Conservation (phyloP, 1,140 invertebrate genomes). For the Drosophila truncata region DNA sequence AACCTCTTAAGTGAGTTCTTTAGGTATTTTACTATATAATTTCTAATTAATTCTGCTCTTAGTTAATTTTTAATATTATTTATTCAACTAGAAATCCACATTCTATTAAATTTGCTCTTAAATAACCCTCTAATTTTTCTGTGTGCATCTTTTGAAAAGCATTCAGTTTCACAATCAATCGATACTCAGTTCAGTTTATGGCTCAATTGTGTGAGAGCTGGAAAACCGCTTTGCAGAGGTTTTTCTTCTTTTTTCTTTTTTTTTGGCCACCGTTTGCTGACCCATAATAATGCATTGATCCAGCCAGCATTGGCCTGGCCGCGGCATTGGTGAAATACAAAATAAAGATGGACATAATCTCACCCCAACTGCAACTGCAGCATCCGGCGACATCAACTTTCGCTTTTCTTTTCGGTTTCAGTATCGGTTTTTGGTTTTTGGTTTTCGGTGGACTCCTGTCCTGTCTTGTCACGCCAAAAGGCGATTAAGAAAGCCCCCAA, state of each 20-base stretch:
- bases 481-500: conserved; percentile 62
- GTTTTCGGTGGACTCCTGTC: conserved; percentile 33
- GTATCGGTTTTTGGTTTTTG: conserved; percentile 15
- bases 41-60: not conserved
- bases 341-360: conserved; percentile 59
- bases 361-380: conserved; percentile 43
- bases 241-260: conserved; percentile 44
- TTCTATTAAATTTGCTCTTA: not conserved
- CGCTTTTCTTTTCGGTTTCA: conserved; percentile 59
- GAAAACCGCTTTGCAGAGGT: conserved; percentile 54
- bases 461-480: conserved; percentile 54
- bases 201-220: conserved; percentile 63
- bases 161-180: conserved; percentile 45
- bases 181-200: conserved; percentile 44
- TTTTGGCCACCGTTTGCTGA: conserved; percentile 51
- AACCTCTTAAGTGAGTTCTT: no score
- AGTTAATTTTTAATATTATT: not conserved
- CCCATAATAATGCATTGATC: conserved; percentile 66
- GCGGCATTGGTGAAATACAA: conserved; percentile 19
- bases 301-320: conserved; percentile 4
- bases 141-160: not conserved
- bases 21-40: not conserved
- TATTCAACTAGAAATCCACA: not conserved
- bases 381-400: conserved; percentile 76
- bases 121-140: not conserved